A percentile compares a stretch with the other conserved stretches of the same genome.
Conservation (phyloP, 1,140 invertebrate genomes). For the Drosophila cardini region DNA sequence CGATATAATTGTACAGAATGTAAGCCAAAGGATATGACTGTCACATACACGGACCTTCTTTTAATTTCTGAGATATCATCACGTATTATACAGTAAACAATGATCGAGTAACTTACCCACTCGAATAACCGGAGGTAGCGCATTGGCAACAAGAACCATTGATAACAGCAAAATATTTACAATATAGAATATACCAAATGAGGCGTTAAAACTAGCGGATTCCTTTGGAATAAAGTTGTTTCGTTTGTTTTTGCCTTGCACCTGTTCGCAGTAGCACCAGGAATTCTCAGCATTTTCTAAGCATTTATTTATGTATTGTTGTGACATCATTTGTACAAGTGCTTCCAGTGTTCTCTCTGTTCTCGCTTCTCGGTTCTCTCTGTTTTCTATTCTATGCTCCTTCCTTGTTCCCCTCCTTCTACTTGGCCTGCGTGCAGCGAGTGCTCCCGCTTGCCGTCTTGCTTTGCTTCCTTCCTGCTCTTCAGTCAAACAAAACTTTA, state of each 20-base stretch:
- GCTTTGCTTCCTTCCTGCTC: background rate
- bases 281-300: constrained; percentile 6
- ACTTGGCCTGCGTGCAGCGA: no score
- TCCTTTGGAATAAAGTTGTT: constrained; percentile 1
- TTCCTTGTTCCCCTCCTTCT: background rate
- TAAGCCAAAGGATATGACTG: no score
- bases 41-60: no score
- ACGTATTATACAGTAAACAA: background rate
- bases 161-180: constrained; percentile 38
- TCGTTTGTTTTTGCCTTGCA: background rate
- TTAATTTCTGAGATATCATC: no score
- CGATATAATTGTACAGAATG: no score
- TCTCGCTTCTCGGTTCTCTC: background rate
- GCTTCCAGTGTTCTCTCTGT: background rate
- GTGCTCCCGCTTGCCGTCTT: background rate
- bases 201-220: background rate
- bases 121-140: constrained; percentile 63
- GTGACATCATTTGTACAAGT: background rate
- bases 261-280: background rate
- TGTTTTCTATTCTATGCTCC: background rate
- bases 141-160: constrained; percentile 36
- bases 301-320: constrained; percentile 14
- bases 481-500: background rate
- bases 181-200: constrained; percentile 11
- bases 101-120: constrained; percentile 48